Evolutionary conservation across 2,113 vertebrate genomes (phyloP).

Genomic region (Ploceus nigricollis): DNA sequence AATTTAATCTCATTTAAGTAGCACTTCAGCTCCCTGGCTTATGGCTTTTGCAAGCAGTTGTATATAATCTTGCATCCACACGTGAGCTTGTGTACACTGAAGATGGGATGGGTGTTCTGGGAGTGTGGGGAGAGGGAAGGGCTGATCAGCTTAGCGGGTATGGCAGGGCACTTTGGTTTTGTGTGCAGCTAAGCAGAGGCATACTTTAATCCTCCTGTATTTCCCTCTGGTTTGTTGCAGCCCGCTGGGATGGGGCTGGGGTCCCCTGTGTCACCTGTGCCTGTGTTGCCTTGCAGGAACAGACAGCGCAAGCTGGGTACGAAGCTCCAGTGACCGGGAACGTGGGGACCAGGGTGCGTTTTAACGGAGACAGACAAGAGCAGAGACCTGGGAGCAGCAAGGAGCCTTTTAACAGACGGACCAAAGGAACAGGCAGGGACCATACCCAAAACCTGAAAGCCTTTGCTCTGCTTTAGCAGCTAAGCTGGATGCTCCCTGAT

Average conservation of each 20-base stretch:
- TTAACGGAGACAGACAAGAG: constrained; percentile 75
- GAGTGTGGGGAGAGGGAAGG: not conserved
- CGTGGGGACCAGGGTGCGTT: constrained; percentile 51
- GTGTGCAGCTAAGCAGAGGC: not conserved
- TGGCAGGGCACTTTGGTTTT: fast-evolving
- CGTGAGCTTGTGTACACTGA: not conserved
- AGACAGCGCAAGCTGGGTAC: constrained; percentile 98
- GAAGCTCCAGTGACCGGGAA: constrained; percentile 88
- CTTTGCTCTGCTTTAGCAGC: constrained; percentile 77
- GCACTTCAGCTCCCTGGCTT: not conserved
- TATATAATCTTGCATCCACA: not conserved
- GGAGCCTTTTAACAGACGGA: constrained; percentile 82
- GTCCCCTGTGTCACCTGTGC: not conserved
- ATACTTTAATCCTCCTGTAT: not conserved
- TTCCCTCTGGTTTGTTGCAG: not conserved
- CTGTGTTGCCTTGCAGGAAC: constrained; percentile 78
- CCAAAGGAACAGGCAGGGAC: constrained; percentile 76
- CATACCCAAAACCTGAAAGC: constrained; percentile 76
- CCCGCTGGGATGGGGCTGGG: not conserved
- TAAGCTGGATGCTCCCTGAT: constrained; percentile 79
- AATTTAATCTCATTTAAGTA: not conserved
- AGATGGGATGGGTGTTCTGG: not conserved
- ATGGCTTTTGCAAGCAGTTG: not conserved
- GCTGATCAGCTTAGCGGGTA: not conserved
- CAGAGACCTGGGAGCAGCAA: constrained; percentile 76